Evolutionary conservation across 1,140 invertebrate species (phyloP).

Genomic region (Drosophila aff.): DNA sequence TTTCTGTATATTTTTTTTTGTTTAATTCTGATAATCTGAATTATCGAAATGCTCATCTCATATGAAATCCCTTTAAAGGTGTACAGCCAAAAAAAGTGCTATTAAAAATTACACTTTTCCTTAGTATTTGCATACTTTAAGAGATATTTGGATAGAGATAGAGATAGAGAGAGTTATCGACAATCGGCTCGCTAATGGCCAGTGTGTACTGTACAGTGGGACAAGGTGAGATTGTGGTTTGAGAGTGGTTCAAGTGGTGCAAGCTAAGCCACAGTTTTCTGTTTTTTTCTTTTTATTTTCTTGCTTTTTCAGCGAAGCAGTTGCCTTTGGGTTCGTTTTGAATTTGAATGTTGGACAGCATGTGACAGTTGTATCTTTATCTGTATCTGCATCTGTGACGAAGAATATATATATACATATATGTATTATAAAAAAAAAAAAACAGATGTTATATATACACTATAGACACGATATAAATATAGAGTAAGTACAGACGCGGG

Average conservation of each 20-base stretch:
- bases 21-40: background rate
- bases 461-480: slow-evolving; percentile 25
- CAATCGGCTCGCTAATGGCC: slow-evolving; percentile 34
- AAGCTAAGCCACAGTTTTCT: slow-evolving; percentile 64
- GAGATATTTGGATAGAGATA: background rate
- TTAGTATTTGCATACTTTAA: background rate
- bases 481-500: slow-evolving; percentile 29
- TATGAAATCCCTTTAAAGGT: background rate
- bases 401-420: background rate
- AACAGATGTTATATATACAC: slow-evolving; percentile 29
- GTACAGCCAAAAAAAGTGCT: background rate
- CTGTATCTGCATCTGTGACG: slow-evolving; percentile 10
- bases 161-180: background rate
- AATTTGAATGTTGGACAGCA: slow-evolving; percentile 30
- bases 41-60: background rate
- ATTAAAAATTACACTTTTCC: background rate
- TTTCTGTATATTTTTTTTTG: background rate
- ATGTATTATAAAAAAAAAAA: slow-evolving; percentile 3
- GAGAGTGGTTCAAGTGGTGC: slow-evolving; percentile 49
- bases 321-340: slow-evolving; percentile 23
- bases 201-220: slow-evolving; percentile 37
- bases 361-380: slow-evolving; percentile 22
- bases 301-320: slow-evolving; percentile 27
- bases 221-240: slow-evolving; percentile 38
- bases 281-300: background rate